Evolutionary conservation across 2,888 invertebrate genomes (phyloP), one percentile per base, ranked within the genome.

Genomic region (Fragum fragum): DNA sequence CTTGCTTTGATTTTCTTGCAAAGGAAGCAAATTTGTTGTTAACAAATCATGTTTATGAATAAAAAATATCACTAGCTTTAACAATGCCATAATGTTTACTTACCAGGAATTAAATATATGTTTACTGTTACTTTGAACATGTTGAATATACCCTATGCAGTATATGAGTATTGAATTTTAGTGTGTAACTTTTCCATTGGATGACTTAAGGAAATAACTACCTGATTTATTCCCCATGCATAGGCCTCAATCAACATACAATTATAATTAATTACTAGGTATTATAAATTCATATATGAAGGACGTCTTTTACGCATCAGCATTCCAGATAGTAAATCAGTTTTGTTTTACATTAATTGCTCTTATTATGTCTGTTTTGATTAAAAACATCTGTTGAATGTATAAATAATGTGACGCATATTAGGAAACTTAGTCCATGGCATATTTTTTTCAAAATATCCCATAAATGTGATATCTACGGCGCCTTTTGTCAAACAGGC

Each of bases 291-390:
- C 18, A 47, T 47, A 47, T 47, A 47, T 47, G 47, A 47, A 47
- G 47, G 61, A 61, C 61, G 61, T 61, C n/a, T 61, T 47, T 32
- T 32, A 61, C 32, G 16, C 32, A 61, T 61, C 61, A 61, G 32
- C 61, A 61, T 32, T 61, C 32, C 29, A n/a, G n/a, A n/a, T n/a
- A 28, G 29, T 61, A 61, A 61, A 61, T 61, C 61, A 61, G n/a
- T 61, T 61, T 61, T 32, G 61, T 29, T 61, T 11, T 28, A 61
- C 29, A 32, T 61, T 61, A 32, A 57, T 57, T 61, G n/a, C 26
- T 32, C 26, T 16, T 32, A n/a, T 32, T 29, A 61, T 61, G 61
- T 61, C 61, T 29, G 29, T 32, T 29, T 32, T 32, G 61, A 61
- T 61, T 32, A 61, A 32, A 61, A 61, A 61, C 61, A 61, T 28